Percentiles rank a stretch among this genome's conserved stretches.
phyloP scores from a whole-genome alignment of 2,888 invertebrate species.

The Malthinus flaveolus region DNA sequence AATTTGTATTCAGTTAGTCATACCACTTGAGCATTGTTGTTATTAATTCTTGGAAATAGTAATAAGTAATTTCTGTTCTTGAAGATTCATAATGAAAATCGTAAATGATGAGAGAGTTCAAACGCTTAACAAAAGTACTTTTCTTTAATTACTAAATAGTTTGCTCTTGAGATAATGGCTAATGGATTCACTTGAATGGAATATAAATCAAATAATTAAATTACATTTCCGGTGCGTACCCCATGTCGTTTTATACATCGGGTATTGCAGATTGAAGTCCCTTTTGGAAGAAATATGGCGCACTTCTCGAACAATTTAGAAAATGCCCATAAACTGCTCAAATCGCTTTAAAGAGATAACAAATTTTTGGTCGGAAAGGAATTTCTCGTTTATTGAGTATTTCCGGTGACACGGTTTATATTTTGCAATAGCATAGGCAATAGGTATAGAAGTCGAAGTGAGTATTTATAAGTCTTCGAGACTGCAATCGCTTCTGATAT shows the following conservation, averaged over 20 bases:
- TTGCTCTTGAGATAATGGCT: not conserved
- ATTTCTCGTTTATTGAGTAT: not conserved
- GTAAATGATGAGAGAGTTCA: constrained; percentile 8
- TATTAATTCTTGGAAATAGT: constrained; percentile 15
- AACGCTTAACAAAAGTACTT: not conserved
- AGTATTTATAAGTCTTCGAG: too few relatives aligned
- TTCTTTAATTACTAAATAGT: not conserved
- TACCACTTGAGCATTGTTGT: constrained; percentile 11
- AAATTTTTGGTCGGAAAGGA: constrained; percentile 5
- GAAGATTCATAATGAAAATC: not conserved
- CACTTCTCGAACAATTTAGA: too few relatives aligned
- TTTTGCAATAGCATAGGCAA: not conserved
- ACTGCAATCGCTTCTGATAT: too few relatives aligned
- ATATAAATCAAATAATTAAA: constrained; percentile 8
- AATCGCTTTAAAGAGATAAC: not conserved
- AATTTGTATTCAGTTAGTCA: constrained; percentile 25
- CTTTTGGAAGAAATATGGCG: too few relatives aligned
- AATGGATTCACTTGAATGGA: constrained; percentile 1
- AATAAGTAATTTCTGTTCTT: not conserved
- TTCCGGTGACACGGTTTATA: constrained; percentile 23
- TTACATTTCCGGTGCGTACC: constrained; percentile 5
- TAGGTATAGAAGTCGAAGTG: too few relatives aligned
- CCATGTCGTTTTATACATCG: not conserved
- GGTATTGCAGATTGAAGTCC: too few relatives aligned
- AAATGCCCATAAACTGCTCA: too few relatives aligned